A percentile compares a stretch with the other conserved stretches of the same genome.
phyloP scores from a whole-genome alignment of 2,888 invertebrate genomes.

The Caenorhabditis sulstoni region DNA sequence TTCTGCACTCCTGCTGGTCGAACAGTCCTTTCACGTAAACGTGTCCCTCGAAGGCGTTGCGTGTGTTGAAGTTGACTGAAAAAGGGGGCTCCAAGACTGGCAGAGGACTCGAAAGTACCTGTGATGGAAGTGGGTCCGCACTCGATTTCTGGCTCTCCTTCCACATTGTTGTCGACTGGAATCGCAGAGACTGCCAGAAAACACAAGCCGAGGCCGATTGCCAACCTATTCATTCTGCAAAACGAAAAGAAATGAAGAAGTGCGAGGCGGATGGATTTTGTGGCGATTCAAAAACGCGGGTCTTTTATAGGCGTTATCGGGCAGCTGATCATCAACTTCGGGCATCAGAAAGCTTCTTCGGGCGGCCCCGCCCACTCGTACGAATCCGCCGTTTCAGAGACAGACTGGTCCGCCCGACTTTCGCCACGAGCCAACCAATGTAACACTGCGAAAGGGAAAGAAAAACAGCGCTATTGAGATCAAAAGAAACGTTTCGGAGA shows the following conservation, averaged over 20 bases:
- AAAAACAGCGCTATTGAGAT: too few species aligned
- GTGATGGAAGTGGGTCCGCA: slow-evolving; percentile 80
- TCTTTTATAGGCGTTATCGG: slow-evolving; percentile 34
- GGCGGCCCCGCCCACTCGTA: slow-evolving; percentile 34
- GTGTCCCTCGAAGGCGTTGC: slow-evolving; percentile 73
- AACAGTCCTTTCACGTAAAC: slow-evolving; percentile 78
- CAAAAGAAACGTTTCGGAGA: too few species aligned
- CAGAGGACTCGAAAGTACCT: slow-evolving; percentile 68
- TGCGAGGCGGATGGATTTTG: not conserved
- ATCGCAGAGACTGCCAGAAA: slow-evolving; percentile 67
- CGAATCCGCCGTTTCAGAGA: not conserved
- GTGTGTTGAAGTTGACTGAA: slow-evolving; percentile 80
- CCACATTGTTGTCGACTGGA: slow-evolving; percentile 80
- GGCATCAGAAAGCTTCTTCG: slow-evolving; percentile 23
- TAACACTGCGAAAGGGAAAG: not conserved
- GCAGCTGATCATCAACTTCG: slow-evolving; percentile 37
- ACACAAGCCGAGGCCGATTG: slow-evolving; percentile 33
- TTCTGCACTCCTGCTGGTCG: slow-evolving; percentile 78
- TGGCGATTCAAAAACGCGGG: slow-evolving; percentile 28
- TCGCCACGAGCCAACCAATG: not conserved
- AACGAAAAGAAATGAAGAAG: not conserved
- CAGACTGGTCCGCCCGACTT: too few species aligned
- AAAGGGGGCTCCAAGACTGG: slow-evolving; percentile 34
- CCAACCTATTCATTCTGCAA: slow-evolving; percentile 41
- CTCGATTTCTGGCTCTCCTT: slow-evolving; percentile 81